phyloP scores from a whole-genome alignment of 2,888 invertebrate species.

The Fragum whitleyi region DNA sequence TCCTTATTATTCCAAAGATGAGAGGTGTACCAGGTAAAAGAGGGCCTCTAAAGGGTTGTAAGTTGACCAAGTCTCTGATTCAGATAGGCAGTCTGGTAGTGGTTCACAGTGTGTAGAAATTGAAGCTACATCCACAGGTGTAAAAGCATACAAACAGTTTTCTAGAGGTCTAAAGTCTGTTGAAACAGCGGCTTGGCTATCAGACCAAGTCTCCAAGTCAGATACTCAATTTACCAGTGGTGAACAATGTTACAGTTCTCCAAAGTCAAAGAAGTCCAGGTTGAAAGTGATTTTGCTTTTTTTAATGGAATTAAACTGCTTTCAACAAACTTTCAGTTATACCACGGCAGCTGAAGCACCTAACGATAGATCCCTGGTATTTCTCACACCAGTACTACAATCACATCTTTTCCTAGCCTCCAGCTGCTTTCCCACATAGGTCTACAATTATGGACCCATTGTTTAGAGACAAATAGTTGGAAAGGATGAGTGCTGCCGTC shows the following conservation, averaged over 20 bases:
- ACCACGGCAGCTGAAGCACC: too few species aligned
- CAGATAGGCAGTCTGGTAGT: constrained; percentile 15
- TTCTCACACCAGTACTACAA: too few species aligned
- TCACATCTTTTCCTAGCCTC: too few species aligned
- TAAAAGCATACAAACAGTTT: constrained; percentile 10
- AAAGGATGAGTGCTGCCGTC: too few species aligned
- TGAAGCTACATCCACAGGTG: constrained; percentile 3
- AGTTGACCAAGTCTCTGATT: constrained; percentile 16
- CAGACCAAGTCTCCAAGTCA: constrained; percentile 20
- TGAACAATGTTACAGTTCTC: constrained; percentile 19
- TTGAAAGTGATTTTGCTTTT: too few species aligned
- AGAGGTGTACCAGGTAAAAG: constrained; percentile 12
- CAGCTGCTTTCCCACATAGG: too few species aligned
- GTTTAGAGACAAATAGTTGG: too few species aligned
- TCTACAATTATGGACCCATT: too few species aligned
- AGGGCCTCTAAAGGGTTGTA: constrained; percentile 11
- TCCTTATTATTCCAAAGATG: constrained; percentile 13
- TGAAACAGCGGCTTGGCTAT: constrained; percentile 20
- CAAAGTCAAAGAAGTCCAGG: constrained; percentile 21
- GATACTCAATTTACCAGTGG: constrained; percentile 12
- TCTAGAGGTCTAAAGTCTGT: constrained; percentile 6
- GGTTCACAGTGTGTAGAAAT: constrained; percentile 26
- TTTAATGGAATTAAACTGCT: too few species aligned
- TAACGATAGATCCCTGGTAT: too few species aligned
- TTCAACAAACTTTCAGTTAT: too few species aligned